Evolutionary conservation across 2,797 vertebrate genomes (phyloP).

Genomic region (Pangasius macronema): DNA sequence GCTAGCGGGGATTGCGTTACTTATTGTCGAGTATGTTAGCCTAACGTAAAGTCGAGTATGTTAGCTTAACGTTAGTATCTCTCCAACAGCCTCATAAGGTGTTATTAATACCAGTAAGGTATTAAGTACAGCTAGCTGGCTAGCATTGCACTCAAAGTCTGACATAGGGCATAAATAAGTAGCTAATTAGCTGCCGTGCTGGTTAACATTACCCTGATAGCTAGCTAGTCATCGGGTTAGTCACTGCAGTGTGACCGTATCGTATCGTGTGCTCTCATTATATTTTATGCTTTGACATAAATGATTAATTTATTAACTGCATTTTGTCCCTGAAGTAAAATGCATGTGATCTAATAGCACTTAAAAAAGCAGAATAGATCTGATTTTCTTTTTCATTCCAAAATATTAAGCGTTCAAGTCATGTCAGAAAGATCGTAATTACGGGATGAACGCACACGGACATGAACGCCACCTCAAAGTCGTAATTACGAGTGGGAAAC

Average conservation of each 20-base stretch:
- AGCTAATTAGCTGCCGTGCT: neutral
- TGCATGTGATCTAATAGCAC: neutral
- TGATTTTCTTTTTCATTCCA: neutral
- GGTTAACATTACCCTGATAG: neutral
- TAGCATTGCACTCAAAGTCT: neutral
- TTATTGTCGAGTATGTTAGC: neutral
- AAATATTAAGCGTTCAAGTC: no score
- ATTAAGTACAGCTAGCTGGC: slow-evolving; percentile 9
- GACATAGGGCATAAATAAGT: neutral
- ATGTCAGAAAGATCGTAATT: no score
- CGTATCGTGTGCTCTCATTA: neutral
- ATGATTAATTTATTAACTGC: neutral
- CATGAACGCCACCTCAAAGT: no score
- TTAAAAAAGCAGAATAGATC: neutral
- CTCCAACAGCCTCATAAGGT: neutral
- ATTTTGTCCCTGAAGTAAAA: neutral
- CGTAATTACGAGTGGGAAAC: no score
- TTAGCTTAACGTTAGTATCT: neutral
- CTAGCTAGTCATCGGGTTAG: no score
- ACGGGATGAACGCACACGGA: no score
- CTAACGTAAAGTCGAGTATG: no score
- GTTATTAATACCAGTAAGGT: neutral
- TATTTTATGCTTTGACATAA: neutral
- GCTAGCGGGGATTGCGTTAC: neutral
- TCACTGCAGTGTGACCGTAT: neutral